Conservation (phyloP, 2,113 vertebrate genomes). For the Archilochus colubris region DNA sequence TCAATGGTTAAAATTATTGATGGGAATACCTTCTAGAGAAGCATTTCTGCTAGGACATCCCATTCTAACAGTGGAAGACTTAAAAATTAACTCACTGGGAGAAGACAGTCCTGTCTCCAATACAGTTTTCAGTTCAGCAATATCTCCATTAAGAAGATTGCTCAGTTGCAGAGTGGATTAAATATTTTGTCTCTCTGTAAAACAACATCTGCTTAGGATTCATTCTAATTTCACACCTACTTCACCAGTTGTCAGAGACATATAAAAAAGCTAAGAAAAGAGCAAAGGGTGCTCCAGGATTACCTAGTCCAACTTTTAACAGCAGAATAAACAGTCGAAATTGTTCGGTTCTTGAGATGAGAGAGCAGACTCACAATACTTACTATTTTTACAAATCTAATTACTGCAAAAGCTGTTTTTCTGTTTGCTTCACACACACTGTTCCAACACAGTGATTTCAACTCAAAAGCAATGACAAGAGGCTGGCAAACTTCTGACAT, state of each 20-base stretch:
- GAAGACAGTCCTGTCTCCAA: not conserved
- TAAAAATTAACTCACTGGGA: not conserved
- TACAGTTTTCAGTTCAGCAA: not conserved
- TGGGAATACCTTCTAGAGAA: not conserved
- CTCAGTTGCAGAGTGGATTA: not conserved
- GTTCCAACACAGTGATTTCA: not conserved
- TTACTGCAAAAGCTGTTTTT: not conserved
- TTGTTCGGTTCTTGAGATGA: not conserved
- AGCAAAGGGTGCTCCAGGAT: not conserved
- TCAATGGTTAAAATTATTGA: not conserved
- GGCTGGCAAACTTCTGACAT: not conserved
- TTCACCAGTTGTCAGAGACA: not conserved
- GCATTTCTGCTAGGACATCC: not conserved
- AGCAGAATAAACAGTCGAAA: not conserved
- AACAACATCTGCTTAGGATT: not conserved
- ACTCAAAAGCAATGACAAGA: not conserved
- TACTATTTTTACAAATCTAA: not conserved
- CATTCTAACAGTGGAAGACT: not conserved
- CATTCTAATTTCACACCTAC: not conserved
- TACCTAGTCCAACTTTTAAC: too few species aligned
- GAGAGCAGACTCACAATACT: not conserved
- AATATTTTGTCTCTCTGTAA: not conserved
- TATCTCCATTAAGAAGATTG: not conserved
- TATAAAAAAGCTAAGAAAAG: not conserved
- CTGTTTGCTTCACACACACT: not conserved